Evolutionary conservation across 2,888 invertebrate species (phyloP), one percentile per base, ranked within the genome.

Genomic region (Cryptocephalus primarius): DNA sequence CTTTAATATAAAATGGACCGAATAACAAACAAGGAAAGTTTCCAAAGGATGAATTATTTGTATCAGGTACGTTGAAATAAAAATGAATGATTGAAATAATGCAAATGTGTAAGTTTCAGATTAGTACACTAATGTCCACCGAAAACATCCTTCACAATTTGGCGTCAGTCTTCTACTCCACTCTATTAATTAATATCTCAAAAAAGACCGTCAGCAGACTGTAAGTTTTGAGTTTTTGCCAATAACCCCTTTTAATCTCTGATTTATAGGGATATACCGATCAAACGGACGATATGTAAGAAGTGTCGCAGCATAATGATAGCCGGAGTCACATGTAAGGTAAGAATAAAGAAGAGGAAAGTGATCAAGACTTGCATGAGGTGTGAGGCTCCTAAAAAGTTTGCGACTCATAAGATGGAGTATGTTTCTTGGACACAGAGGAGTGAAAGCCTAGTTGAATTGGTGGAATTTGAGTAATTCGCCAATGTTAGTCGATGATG

Each of bases 1-100:
- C 22, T 22, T 22, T 22, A 22, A 22, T 22, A 4, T 22, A 22
- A 22, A 22, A 22, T 22, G 22, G 22, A 2, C 6, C 22, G 22
- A 22, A 22, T 22, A 22, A 22, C 22, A 22, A 22, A 6, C 22
- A 80, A 80, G 62, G 82, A 83, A 63, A 73, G 77, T 22, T 80
- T 83, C 60, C 78, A 82, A 60, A 71, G 83, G 48, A 80, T 84
- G 65, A 83, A 83, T 66, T 83, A 76, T 61, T 69, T 84, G 22
- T 80, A 82, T 64, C 83, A 83, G 70, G 82, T 80, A 68, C 22
- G 2, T 22, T 22, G 22, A 4, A 22, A 22, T 22, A 6, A 22
- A 22, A 22, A 22, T 4, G 22, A 22, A 22, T 22, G 22, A 22
- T 22, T 22, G 3, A 22, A 22, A 22, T 22, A 22, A 22, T 6